phyloP scores from a whole-genome alignment of 2,888 invertebrate species.

The Leptura quadrifasciata region DNA sequence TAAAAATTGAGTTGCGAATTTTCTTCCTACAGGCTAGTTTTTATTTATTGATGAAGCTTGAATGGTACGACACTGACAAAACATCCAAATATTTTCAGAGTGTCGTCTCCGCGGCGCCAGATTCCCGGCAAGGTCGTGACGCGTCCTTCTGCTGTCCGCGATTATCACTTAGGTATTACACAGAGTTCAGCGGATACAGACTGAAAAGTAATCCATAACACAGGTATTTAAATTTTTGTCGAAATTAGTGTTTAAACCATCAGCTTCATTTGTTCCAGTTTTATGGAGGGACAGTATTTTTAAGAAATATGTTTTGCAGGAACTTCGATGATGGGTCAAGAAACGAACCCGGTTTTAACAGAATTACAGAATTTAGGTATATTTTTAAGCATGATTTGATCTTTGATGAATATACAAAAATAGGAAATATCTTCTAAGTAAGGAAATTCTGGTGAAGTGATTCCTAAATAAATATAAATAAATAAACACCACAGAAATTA shows the following conservation, averaged over 20 bases:
- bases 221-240: background rate
- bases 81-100: background rate
- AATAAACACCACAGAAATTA: too few relatives aligned
- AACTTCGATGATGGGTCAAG: background rate
- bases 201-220: background rate
- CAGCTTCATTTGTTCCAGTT: background rate
- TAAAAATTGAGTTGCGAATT: too few relatives aligned
- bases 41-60: background rate
- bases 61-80: constrained; percentile 6
- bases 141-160: constrained; percentile 4
- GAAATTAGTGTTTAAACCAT: background rate
- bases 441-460: too few relatives aligned
- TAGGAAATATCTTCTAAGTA: too few relatives aligned
- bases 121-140: constrained; percentile 33
- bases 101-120: constrained; percentile 30
- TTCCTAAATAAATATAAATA: too few relatives aligned
- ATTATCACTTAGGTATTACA: background rate
- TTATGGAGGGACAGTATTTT: background rate
- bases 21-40: background rate
- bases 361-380: background rate
- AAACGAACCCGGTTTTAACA: background rate
- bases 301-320: background rate
- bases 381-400: too few relatives aligned
- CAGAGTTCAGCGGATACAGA: background rate
- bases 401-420: too few relatives aligned